A percentile compares a stretch with the other conserved stretches of the same genome.
Conservation (phyloP, 2,888 invertebrate species). For the Drosophila paranaensis region DNA sequence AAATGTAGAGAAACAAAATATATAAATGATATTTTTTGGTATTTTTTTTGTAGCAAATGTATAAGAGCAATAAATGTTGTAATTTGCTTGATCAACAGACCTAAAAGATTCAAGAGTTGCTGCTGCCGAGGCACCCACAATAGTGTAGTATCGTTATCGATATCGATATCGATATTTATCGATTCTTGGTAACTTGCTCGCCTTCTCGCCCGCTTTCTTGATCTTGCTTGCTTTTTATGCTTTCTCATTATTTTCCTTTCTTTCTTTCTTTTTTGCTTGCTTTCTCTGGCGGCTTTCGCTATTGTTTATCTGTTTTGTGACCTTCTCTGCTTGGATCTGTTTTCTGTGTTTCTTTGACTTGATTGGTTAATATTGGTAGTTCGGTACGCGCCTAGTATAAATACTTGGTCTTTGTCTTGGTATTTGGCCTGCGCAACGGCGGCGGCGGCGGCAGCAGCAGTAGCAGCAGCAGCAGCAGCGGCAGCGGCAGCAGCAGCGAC, state of each 20-base stretch:
- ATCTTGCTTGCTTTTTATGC: constrained; percentile 19
- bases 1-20: constrained; percentile 16
- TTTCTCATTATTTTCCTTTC: constrained; percentile 23
- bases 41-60: constrained; percentile 51
- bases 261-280: constrained; percentile 15
- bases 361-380: constrained; percentile 11
- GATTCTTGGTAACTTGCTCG: constrained; percentile 19
- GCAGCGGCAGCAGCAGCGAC: constrained; percentile 67
- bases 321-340: constrained; percentile 16
- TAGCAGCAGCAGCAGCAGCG: constrained; percentile 66
- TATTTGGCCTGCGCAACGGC: constrained; percentile 26
- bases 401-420: constrained; percentile 16
- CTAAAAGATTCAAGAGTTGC: constrained; percentile 57
- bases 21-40: constrained; percentile 30
- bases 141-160: constrained; percentile 5
- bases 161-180: constrained; percentile 25
- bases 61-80: constrained; percentile 46
- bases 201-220: constrained; percentile 18
- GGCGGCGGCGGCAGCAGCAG: constrained; percentile 29
- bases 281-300: constrained; percentile 21
- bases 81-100: constrained; percentile 60
- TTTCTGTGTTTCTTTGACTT: constrained; percentile 34
- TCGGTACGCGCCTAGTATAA: constrained; percentile 46
- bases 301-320: constrained; percentile 35
- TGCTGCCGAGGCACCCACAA: constrained; percentile 58